phyloP scores from a whole-genome alignment of 2,113 vertebrate genomes.

The Haemorhous mexicanus region DNA sequence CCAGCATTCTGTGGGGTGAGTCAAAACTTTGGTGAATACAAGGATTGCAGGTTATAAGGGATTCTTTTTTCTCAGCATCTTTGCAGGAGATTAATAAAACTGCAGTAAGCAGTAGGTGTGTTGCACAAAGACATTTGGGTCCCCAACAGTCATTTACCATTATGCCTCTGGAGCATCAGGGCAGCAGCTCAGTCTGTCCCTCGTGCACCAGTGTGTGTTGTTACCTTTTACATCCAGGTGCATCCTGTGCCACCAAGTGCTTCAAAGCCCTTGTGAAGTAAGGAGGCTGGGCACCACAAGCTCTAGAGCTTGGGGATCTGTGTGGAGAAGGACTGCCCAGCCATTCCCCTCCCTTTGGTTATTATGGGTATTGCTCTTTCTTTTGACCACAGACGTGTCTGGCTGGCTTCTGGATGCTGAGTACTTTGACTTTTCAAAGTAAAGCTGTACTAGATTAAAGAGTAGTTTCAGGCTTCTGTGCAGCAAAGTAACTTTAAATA shows the following conservation, averaged over 20 bases:
- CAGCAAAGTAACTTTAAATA: neutral
- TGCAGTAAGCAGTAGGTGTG: neutral
- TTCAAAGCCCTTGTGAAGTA: neutral
- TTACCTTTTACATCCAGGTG: neutral
- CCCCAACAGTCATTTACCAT: neutral
- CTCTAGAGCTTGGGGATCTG: neutral
- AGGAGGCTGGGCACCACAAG: neutral
- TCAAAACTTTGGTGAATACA: neutral
- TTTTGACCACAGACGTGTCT: neutral
- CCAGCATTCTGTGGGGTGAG: accelerated
- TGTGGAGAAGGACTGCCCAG: neutral
- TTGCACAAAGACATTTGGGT: neutral
- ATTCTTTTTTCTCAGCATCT: neutral
- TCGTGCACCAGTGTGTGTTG: accelerated
- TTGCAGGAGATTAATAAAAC: neutral
- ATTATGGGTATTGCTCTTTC: neutral
- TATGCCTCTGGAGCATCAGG: neutral
- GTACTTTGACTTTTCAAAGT: neutral
- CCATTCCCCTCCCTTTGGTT: neutral
- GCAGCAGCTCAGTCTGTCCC: neutral
- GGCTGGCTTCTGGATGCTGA: neutral
- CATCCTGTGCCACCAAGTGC: neutral
- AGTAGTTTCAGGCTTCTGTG: neutral
- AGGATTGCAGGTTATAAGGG: neutral
- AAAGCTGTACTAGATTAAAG: neutral